A percentile compares a stretch with the other conserved stretches of the same genome.
Conservation (phyloP, 2,888 invertebrate species). For the Drosophila subquinaria region DNA sequence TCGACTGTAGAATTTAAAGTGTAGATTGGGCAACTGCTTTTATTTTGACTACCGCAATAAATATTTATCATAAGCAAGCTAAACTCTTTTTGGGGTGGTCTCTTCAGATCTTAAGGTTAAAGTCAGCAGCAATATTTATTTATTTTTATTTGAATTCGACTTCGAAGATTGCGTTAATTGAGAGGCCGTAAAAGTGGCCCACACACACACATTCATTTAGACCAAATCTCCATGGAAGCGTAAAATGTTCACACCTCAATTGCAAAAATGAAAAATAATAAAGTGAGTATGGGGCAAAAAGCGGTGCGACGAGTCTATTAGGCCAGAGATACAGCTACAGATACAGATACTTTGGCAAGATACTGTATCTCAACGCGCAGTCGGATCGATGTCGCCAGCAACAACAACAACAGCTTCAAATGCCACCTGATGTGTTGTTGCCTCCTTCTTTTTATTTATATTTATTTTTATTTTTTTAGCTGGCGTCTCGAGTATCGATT, state of each 20-base stretch:
- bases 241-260: slow-evolving; percentile 80
- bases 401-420: slow-evolving; percentile 17
- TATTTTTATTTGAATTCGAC: not conserved
- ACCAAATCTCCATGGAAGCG: slow-evolving; percentile 79
- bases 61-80: slow-evolving; percentile 37
- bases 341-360: slow-evolving; percentile 58
- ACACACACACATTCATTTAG: slow-evolving; percentile 63
- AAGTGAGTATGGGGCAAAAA: slow-evolving; percentile 28
- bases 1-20: not conserved
- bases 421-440: slow-evolving; percentile 67
- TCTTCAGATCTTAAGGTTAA: slow-evolving; percentile 8
- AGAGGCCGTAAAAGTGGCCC: slow-evolving; percentile 71
- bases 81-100: slow-evolving; percentile 68
- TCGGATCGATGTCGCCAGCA: slow-evolving; percentile 49
- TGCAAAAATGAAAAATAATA: slow-evolving; percentile 40
- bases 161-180: slow-evolving; percentile 75
- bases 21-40: slow-evolving; percentile 8
- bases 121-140: not conserved
- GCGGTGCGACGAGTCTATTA: slow-evolving; percentile 75
- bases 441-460: not conserved
- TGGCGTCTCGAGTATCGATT: slow-evolving; percentile 63
- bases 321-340: slow-evolving; percentile 36
- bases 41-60: slow-evolving; percentile 61
- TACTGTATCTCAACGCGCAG: slow-evolving; percentile 47
- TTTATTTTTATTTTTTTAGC: not conserved